phyloP scores from a whole-genome alignment of 2,113 vertebrate species.

The Nipponia nippon region DNA sequence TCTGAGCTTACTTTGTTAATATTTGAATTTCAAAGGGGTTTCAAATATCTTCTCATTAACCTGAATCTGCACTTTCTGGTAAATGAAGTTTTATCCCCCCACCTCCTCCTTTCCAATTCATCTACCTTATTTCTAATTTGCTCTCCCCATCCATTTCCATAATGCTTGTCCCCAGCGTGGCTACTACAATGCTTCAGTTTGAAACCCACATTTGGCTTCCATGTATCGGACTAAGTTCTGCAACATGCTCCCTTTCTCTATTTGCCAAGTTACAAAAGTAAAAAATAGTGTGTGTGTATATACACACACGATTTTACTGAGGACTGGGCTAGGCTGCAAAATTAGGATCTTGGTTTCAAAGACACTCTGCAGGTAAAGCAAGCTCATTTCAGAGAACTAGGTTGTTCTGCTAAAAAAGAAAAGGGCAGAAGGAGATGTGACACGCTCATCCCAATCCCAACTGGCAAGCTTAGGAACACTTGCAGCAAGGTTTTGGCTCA shows the following conservation, averaged over 20 bases:
- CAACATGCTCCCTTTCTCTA: neutral
- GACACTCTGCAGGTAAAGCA: neutral
- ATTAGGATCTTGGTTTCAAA: neutral
- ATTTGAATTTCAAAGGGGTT: neutral
- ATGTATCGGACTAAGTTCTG: neutral
- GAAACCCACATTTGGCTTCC: neutral
- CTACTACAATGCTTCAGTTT: neutral
- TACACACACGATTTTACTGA: neutral
- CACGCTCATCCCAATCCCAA: rapidly evolving
- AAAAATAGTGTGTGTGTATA: neutral
- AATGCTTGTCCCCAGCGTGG: neutral
- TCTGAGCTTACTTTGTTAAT: neutral
- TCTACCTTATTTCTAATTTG: neutral
- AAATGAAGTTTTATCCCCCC: neutral
- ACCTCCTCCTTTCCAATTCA: neutral
- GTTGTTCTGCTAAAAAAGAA: neutral
- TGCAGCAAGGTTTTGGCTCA: neutral
- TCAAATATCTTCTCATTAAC: neutral
- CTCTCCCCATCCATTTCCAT: neutral
- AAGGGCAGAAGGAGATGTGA: neutral
- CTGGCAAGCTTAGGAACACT: neutral
- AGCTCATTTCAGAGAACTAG: neutral
- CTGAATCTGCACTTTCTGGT: neutral
- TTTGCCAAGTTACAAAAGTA: neutral
- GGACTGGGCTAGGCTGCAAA: neutral